Conservation (phyloP, 1,140 invertebrate species). For the Calephelis virginiensis region DNA sequence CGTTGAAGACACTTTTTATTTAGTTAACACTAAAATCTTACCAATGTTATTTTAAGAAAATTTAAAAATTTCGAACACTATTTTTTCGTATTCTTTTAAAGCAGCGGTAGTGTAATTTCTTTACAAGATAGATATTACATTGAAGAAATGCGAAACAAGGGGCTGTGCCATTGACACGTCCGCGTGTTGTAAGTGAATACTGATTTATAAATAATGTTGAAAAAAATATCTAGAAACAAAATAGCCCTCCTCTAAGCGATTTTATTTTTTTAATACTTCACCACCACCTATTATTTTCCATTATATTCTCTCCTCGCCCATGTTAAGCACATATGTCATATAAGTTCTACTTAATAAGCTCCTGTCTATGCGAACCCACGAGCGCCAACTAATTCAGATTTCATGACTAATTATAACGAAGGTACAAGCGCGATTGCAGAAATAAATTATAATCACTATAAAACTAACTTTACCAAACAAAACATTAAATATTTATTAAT, state of each 20-base stretch:
- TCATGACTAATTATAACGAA: slow-evolving; percentile 38
- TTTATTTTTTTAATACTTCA: background rate
- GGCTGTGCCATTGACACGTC: no score
- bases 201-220: background rate
- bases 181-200: no score
- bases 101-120: no score
- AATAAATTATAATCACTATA: slow-evolving; percentile 1
- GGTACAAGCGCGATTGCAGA: slow-evolving; percentile 4
- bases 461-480: background rate
- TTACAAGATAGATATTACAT: no score
- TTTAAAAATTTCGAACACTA: no score
- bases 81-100: no score
- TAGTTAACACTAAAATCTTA: background rate
- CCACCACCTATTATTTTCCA: background rate
- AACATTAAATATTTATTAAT: no score
- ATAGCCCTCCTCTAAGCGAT: no score
- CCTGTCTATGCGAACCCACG: slow-evolving; percentile 40
- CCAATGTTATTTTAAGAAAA: no score
- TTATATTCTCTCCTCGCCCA: background rate
- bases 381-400: slow-evolving; percentile 35
- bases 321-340: slow-evolving; percentile 32
- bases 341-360: slow-evolving; percentile 45
- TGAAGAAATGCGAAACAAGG: no score
- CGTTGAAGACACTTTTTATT: background rate
- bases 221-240: no score